Percentiles rank a stretch among this genome's conserved stretches.
Evolutionary conservation across 1,140 invertebrate genomes (phyloP).

Genomic region (Rhyacophila brunnea): DNA sequence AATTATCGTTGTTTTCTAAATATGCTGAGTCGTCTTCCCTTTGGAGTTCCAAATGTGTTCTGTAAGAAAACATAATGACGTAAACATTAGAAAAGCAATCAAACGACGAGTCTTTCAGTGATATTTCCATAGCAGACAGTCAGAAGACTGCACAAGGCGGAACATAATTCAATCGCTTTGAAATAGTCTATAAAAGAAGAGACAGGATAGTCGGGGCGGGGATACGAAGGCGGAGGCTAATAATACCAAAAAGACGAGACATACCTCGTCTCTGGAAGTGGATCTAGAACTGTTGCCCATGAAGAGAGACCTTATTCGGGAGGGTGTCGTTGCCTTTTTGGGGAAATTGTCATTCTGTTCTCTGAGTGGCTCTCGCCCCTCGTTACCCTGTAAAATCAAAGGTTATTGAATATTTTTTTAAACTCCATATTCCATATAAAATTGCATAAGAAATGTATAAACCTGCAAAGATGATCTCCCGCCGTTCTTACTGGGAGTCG

Average conservation of each 20-base stretch:
- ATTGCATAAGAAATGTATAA: too few species aligned
- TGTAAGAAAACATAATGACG: constrained; percentile 22
- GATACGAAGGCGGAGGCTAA: background rate
- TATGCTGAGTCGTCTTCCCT: constrained; percentile 33
- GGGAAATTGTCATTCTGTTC: constrained; percentile 37
- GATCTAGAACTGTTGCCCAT: constrained; percentile 31
- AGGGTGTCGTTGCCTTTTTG: constrained; percentile 37
- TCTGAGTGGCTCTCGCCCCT: constrained; percentile 38
- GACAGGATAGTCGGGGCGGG: background rate
- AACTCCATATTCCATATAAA: too few species aligned
- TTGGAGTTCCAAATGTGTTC: constrained; percentile 32
- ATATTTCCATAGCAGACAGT: background rate
- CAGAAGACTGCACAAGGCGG: background rate
- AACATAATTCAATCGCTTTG: background rate
- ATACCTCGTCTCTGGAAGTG: constrained; percentile 24
- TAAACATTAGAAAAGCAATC: background rate
- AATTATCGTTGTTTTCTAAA: constrained; percentile 32
- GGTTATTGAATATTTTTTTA: too few species aligned
- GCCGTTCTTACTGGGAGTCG: constrained; percentile 81
- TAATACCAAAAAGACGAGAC: constrained; percentile 1
- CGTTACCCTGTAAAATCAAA: constrained; percentile 35
- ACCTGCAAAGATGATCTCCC: constrained; percentile 59
- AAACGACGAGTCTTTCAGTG: background rate
- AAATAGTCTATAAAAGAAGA: background rate
- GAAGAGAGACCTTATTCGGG: constrained; percentile 31